Conservation (phyloP, 2,888 invertebrate genomes). For the Andrena praecox region DNA sequence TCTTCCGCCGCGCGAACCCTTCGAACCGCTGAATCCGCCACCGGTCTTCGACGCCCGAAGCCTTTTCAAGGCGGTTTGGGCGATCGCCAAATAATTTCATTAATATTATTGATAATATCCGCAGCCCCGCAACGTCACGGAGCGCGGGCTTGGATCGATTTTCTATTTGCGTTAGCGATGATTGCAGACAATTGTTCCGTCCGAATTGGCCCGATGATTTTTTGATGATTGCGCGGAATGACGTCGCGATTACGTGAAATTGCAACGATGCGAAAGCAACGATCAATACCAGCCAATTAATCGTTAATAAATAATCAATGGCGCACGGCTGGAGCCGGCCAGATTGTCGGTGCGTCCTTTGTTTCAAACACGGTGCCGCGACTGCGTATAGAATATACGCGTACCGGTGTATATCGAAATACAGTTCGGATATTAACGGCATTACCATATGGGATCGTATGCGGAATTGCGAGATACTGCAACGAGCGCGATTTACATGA, state of each 20-base stretch:
- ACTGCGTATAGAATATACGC: constrained; percentile 22
- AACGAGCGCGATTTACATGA: constrained; percentile 81
- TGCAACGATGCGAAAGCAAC: constrained; percentile 37
- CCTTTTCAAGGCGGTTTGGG: too few relatives aligned
- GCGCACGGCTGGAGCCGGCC: constrained; percentile 43
- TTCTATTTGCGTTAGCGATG: constrained; percentile 17
- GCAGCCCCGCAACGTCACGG: background rate
- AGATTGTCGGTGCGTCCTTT: constrained; percentile 54
- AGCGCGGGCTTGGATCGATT: constrained; percentile 18
- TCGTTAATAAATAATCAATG: constrained; percentile 73
- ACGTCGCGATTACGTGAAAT: constrained; percentile 43
- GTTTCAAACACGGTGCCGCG: constrained; percentile 40
- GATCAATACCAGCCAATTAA: constrained; percentile 71
- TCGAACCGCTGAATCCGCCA: too few relatives aligned
- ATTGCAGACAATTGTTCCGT: constrained; percentile 34
- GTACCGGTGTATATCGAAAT: constrained; percentile 52
- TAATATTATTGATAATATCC: constrained; percentile 4
- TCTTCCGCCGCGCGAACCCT: background rate
- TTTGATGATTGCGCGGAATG: constrained; percentile 53
- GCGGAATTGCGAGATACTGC: constrained; percentile 79
- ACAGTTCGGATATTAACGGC: constrained; percentile 76
- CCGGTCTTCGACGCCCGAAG: too few relatives aligned
- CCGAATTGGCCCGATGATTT: constrained; percentile 42
- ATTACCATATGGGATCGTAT: constrained; percentile 80
- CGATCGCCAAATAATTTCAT: constrained; percentile 5